phyloP scores from a whole-genome alignment of 2,797 vertebrate species.

The Hemitrygon akajei region DNA sequence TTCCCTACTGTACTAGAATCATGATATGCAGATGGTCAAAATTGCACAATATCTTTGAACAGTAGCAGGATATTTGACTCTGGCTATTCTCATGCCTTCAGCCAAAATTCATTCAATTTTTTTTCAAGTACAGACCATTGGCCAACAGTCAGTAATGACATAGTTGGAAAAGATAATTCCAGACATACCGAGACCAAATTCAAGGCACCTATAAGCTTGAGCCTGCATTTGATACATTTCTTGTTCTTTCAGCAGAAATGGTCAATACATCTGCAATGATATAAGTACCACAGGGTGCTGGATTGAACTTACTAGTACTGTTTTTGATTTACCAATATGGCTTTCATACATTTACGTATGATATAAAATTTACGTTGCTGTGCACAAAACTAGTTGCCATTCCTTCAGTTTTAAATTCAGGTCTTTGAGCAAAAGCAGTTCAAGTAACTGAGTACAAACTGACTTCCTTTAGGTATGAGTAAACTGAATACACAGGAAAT shows the following conservation, averaged over 20 bases:
- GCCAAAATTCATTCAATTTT: not conserved
- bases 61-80: not conserved
- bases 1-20: not conserved
- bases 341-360: slow-evolving; percentile 33
- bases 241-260: slow-evolving; percentile 11
- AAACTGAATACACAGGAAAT: not conserved
- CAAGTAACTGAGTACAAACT: slow-evolving; percentile 30
- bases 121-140: not conserved
- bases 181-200: not conserved
- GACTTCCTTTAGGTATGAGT: not conserved
- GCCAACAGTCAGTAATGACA: not conserved
- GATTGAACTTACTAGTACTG: not conserved
- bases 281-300: too few species aligned
- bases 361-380: not conserved
- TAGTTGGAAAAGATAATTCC: not conserved
- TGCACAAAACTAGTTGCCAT: slow-evolving; percentile 20
- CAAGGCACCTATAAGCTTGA: not conserved
- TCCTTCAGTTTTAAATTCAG: not conserved
- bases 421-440: not conserved
- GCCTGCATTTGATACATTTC: not conserved
- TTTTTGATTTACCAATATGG: not conserved
- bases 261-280: not conserved
- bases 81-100: not conserved
- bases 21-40: not conserved
- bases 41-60: not conserved